phyloP scores from a whole-genome alignment of 2,113 vertebrate species.

The Sylvietta virens region DNA sequence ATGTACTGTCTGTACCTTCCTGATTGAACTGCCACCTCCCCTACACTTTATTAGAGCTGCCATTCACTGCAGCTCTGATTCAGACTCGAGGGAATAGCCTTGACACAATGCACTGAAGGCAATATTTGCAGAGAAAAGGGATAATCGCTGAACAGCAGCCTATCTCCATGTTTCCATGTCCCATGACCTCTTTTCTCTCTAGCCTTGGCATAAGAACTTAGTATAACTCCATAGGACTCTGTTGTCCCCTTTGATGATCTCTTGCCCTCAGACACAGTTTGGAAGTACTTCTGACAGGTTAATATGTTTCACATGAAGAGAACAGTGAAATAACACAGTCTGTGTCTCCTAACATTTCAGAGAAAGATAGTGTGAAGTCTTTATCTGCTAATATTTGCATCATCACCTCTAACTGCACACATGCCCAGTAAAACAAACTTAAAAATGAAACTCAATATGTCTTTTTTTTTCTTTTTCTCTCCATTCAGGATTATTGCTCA shows the following conservation, averaged over 20 bases:
- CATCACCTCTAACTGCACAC: neutral
- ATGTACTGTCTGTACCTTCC: slow-evolving; percentile 44
- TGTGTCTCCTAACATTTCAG: neutral
- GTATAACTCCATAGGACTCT: neutral
- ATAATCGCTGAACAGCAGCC: slow-evolving; percentile 40
- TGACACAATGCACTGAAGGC: slow-evolving; percentile 56
- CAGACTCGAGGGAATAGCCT: slow-evolving; percentile 58
- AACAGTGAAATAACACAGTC: neutral
- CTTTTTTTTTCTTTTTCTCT: neutral
- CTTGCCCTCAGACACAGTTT: neutral
- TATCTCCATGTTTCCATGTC: neutral
- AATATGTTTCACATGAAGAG: neutral
- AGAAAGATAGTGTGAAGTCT: neutral
- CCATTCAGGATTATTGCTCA: neutral
- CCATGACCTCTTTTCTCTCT: slow-evolving; percentile 35
- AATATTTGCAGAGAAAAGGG: slow-evolving; percentile 55
- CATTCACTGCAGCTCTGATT: slow-evolving; percentile 55
- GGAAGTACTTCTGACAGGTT: slow-evolving; percentile 21
- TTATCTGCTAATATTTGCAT: neutral
- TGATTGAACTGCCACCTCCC: slow-evolving; percentile 60
- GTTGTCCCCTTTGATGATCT: neutral
- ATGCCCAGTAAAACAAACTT: neutral
- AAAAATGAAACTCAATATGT: neutral
- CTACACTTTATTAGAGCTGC: slow-evolving; percentile 54
- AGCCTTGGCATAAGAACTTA: slow-evolving; percentile 40